phyloP scores from a whole-genome alignment of 92 coral and sea anemone species.

The Palythoa grandiflora region DNA sequence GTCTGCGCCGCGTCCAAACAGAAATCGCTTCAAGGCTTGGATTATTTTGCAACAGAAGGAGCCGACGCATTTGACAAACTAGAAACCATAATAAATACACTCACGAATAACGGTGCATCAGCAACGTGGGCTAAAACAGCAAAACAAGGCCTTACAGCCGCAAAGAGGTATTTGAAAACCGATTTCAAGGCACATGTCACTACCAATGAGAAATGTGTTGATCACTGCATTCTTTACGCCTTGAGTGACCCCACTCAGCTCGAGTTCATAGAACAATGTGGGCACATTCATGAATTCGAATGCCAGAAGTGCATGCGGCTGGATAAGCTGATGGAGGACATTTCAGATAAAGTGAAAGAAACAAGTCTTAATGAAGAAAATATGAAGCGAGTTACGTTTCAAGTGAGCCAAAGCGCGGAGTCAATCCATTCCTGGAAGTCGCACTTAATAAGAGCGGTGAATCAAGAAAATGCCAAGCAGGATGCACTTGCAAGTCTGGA shows the following conservation, averaged over 20 bases:
- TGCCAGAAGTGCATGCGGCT: conserved; percentile 30
- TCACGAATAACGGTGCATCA: conserved; percentile 20
- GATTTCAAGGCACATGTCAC: conserved; percentile 32
- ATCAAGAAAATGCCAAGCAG: conserved; percentile 35
- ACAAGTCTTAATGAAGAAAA: conserved; percentile 12
- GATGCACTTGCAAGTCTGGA: conserved; percentile 14
- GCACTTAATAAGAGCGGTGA: conserved; percentile 12
- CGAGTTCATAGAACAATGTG: conserved; percentile 5
- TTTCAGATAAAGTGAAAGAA: conserved; percentile 17
- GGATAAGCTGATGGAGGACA: conserved; percentile 15
- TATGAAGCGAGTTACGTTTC: conserved; percentile 15
- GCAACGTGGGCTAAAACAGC: conserved; percentile 18
- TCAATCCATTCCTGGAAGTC: conserved; percentile 20
- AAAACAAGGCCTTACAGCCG: conserved; percentile 26
- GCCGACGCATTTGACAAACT: conserved; percentile 19
- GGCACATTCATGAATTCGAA: conserved; percentile 2
- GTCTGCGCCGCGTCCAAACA: conserved; percentile 35
- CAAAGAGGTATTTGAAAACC: conserved; percentile 22
- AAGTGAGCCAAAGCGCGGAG: conserved; percentile 9
- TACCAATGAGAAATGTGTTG: conserved; percentile 5
- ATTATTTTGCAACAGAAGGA: conserved; percentile 23
- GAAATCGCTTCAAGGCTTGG: conserved; percentile 24
- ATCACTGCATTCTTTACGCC: conserved; percentile 8
- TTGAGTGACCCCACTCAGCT: conserved; percentile 12
- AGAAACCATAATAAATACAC: conserved; percentile 14